phyloP scores from a whole-genome alignment of 2,888 invertebrate species.

The Dryocosmus kuriphilus region DNA sequence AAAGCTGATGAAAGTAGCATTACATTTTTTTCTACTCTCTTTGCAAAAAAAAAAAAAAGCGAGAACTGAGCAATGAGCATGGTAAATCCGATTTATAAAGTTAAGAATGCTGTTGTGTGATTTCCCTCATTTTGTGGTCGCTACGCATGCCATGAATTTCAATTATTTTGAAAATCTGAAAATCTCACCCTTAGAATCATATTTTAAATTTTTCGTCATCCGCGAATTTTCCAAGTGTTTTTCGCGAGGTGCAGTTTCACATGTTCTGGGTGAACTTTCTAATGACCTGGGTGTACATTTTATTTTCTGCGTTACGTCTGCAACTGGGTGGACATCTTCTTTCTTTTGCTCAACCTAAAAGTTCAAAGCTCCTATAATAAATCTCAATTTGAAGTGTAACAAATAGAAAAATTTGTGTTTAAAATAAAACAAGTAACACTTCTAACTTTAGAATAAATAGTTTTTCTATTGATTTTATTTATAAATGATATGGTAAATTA shows the following conservation, averaged over 20 bases:
- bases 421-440: too few species aligned
- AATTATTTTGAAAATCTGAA: slow-evolving; percentile 27
- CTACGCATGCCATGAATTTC: neutral
- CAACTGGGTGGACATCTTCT: neutral
- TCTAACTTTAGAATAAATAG: too few species aligned
- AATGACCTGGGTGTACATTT: neutral
- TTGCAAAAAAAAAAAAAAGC: neutral
- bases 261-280: neutral
- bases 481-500: too few species aligned
- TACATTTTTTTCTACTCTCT: neutral
- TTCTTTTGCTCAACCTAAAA: neutral
- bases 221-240: neutral
- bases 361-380: neutral
- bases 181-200: neutral
- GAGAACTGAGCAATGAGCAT: neutral
- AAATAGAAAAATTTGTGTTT: too few species aligned
- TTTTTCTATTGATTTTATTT: too few species aligned
- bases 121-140: neutral
- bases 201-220: neutral
- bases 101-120: neutral
- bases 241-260: too few species aligned
- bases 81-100: slow-evolving; percentile 8
- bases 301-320: neutral
- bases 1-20: neutral
- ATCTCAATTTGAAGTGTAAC: neutral